Evolutionary conservation across 2,888 invertebrate species (phyloP), one percentile per base, ranked within the genome.

Genomic region (Allophyes oxyacanthae): DNA sequence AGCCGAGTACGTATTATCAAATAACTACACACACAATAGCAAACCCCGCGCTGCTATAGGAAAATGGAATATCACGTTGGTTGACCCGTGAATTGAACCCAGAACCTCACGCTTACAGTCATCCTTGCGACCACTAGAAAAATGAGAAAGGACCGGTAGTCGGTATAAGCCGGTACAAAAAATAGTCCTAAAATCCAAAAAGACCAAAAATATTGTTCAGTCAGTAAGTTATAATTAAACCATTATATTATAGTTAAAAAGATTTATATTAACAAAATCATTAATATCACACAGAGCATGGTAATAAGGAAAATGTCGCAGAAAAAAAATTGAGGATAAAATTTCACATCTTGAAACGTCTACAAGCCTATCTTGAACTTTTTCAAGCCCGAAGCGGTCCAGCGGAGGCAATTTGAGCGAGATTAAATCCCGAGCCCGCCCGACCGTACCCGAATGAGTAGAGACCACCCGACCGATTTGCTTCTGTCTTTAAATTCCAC

Each of bases 361-460:
- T 77, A 61, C 70, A 74, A 76, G 77, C 75, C 79, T 72, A 72
- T 75, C 75, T 71, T 64, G 69, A 77, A 75, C 66, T 72, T 72
- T 75, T 72, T 74, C 75, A 76, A 75, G 77, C 73, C 69, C 52
- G 59, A 56, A 75, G 73, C 74, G 73, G 74, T 75, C 79, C 79
- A 63, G 61, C 64, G 62, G 58, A 78, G 79, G 84, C 84, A 86
- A 86, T 86, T 84, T 84, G 73, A 70, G 75, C 77, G 73, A 85
- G 85, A 86, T 86, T 86, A 84, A 86, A 85, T 79, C 81, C 78
- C 70, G 77, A 73, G 74, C 54, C 43, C 77, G 72, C 57, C 81
- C 78, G 80, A 78, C 77, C 83, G 77, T 84, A 62, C 49, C 76
- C 78, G 73, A 78, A 64, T 55, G 70, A 64, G 58, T 75, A 66